A percentile compares a stretch with the other conserved stretches of the same genome.
These are phyloP conservation scores for Oncorhynchus keta DNA, from an alignment of 2,113 vertebrate genomes.

Conservation along the genomic window DNA sequence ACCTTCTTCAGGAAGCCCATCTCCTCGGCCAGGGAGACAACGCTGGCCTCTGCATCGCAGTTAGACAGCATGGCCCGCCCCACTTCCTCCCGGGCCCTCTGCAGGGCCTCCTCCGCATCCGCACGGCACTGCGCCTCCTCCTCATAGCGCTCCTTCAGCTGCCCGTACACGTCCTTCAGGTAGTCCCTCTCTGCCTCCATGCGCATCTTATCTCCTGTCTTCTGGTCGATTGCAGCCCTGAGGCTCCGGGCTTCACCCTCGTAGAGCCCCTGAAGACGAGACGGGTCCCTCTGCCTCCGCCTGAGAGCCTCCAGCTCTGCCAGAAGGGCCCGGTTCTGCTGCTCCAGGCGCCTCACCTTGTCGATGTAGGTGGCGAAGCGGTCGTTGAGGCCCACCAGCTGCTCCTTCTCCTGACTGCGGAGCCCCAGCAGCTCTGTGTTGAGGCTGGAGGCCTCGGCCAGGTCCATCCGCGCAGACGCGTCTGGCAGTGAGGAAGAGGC, in stretches of 20 bases:
- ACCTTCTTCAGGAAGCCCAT: conserved; percentile 78
- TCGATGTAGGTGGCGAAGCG: conserved; percentile 82
- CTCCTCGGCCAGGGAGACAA: conserved; percentile 76
- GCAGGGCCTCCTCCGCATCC: conserved; percentile 68
- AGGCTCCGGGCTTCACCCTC: conserved; percentile 71
- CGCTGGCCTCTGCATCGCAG: conserved; percentile 71
- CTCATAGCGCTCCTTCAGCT: conserved; percentile 70
- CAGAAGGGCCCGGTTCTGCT: conserved; percentile 75
- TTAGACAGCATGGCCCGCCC: conserved; percentile 61
- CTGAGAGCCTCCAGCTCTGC: conserved; percentile 71
- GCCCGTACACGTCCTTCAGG: conserved; percentile 59
- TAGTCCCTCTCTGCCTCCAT: conserved; percentile 72
- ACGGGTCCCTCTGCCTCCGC: conserved; percentile 67
- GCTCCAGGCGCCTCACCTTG: conserved; percentile 79
- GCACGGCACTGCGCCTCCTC: conserved; percentile 63
- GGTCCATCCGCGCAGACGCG: conserved; percentile 60
- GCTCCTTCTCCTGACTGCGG: conserved; percentile 76
- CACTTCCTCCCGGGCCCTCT: conserved; percentile 68
- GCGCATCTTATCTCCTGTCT: conserved; percentile 70
- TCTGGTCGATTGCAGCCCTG: conserved; percentile 72
- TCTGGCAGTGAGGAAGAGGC: conserved; percentile 40
- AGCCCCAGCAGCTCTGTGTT: conserved; percentile 77
- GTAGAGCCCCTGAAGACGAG: conserved; percentile 73
- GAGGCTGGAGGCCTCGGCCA: conserved; percentile 68
- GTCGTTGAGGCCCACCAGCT: conserved; percentile 80